Evolutionary conservation across 2,113 vertebrate genomes (phyloP), one percentile per base, ranked within the genome.

Genomic region (Lethenteron camtschaticum): DNA sequence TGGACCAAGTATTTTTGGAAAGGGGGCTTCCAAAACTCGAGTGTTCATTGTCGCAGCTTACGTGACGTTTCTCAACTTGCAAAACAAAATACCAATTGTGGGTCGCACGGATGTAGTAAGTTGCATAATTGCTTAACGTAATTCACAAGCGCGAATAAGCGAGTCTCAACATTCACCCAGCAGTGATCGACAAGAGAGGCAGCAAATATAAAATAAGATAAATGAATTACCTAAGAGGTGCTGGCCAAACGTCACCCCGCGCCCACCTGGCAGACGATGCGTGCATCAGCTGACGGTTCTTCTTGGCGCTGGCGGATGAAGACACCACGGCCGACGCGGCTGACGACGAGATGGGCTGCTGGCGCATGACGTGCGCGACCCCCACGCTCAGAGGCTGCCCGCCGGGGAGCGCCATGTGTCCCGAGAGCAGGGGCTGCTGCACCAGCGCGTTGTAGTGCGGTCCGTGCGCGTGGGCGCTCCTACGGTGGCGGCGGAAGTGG

Each of bases 361-460:
- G 92, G 76, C 92, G 86, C 92, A 99, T 95, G 72, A 99, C 89
- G 9, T 99, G 94, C 70, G 92, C 94, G 41, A 99, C 89, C 0
- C 92, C 92, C 76, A 99, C 88, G 57, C 89, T 99, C 75, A 99
- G 82, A 6, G 92, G 86, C 80, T 94, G 94, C 72, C 87, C 85
- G 10, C 90, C 81, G 7, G 92, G 94, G 70, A 97, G 85, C 4
- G 89, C 81, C 78, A 99, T 85, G 0, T 96, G 90, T 77, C 90
- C 82, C 0, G 92, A 83, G 74, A 97, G 74, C 73, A 99, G 82
- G 1, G 90, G 90, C 82, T 99, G 94, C 81, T 99, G 92, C 90
- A 99, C 94, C 83, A 99, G 96, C 82, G 94, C 86, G 80, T 96
- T 99, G 70, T 96, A 99, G 80, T 96, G 92, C 82, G 84, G 86